Evolutionary conservation across 2,113 vertebrate genomes (phyloP).

Genomic region (Terrapene triunguis): DNA sequence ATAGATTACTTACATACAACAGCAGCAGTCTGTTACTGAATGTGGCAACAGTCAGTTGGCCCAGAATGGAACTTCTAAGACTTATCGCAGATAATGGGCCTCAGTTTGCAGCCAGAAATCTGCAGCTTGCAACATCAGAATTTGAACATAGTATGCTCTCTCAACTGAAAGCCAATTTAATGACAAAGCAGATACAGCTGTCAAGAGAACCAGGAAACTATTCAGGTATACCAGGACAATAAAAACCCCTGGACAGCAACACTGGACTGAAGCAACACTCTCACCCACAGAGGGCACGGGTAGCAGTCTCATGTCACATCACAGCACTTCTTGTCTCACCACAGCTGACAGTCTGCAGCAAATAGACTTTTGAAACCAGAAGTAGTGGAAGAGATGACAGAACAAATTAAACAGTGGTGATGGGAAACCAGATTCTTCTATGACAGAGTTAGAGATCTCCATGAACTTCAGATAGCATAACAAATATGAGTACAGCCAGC

Average conservation of each 20-base stretch:
- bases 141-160: not conserved
- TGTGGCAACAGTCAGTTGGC: not conserved
- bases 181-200: not conserved
- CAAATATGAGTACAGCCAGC: too few relatives aligned
- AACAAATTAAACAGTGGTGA: too few relatives aligned
- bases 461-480: too few relatives aligned
- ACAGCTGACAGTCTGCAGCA: too few relatives aligned
- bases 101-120: not conserved
- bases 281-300: too few relatives aligned
- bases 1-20: not conserved
- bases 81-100: rapidly evolving
- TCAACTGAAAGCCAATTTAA: not conserved
- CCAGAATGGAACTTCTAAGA: not conserved
- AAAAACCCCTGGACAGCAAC: not conserved
- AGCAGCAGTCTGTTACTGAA: not conserved
- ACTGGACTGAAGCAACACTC: not conserved
- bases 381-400: too few relatives aligned
- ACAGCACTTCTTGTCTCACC: too few relatives aligned
- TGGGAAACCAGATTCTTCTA: too few relatives aligned
- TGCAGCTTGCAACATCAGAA: not conserved
- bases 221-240: too few relatives aligned
- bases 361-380: too few relatives aligned
- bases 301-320: not conserved
- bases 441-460: too few relatives aligned
- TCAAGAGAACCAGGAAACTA: not conserved